Evolutionary conservation across 2,888 invertebrate species (phyloP).

Genomic region (Lithophane semibrunnea): DNA sequence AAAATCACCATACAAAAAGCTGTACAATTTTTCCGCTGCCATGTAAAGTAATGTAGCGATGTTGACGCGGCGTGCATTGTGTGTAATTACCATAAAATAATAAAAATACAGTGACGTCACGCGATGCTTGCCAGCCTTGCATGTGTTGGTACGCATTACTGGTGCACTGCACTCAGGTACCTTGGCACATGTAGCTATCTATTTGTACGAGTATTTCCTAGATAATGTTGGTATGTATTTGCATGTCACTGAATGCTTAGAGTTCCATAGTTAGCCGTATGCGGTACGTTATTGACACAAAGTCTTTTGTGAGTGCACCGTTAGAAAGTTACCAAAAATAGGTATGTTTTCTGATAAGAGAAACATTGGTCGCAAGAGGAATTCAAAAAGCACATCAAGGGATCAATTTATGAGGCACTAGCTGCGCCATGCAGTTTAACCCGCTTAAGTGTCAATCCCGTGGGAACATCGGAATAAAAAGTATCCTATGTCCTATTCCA

Average conservation of each 20-base stretch:
- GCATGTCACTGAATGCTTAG: slow-evolving; percentile 1
- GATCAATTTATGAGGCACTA: neutral
- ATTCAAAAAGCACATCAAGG: too few relatives aligned
- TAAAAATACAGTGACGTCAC: slow-evolving; percentile 59
- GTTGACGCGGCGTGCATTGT: slow-evolving; percentile 47
- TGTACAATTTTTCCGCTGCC: slow-evolving; percentile 44
- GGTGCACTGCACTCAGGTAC: slow-evolving; percentile 41
- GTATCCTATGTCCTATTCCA: too few relatives aligned
- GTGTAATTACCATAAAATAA: slow-evolving; percentile 66
- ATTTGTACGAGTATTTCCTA: slow-evolving; percentile 18
- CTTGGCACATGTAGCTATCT: slow-evolving; percentile 25
- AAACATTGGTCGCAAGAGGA: too few relatives aligned
- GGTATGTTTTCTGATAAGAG: too few relatives aligned
- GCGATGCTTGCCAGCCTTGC: slow-evolving; percentile 52
- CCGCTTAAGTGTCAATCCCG: too few relatives aligned
- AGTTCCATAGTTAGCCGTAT: too few relatives aligned
- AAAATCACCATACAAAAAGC: slow-evolving; percentile 26
- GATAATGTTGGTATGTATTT: slow-evolving; percentile 18
- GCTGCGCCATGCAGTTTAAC: too few relatives aligned
- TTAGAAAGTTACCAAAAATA: too few relatives aligned
- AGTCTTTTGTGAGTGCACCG: too few relatives aligned
- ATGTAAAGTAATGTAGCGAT: slow-evolving; percentile 54
- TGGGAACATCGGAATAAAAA: too few relatives aligned
- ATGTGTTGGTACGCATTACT: slow-evolving; percentile 45
- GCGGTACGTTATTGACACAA: too few relatives aligned